Evolutionary conservation across 2,797 vertebrate genomes (phyloP).

Genomic region (Lagodon rhomboides): DNA sequence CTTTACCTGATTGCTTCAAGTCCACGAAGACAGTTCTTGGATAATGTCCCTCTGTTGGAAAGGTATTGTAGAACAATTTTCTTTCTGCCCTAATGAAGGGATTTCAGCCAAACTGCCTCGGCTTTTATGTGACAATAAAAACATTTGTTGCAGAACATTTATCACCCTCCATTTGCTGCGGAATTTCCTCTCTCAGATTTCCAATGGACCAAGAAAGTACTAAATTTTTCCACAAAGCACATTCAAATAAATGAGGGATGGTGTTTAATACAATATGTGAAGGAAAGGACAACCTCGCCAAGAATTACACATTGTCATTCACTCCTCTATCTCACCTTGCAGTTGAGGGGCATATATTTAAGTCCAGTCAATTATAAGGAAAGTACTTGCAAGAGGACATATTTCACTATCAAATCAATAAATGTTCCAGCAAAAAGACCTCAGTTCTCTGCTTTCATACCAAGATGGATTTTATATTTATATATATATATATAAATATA

Average conservation of each 20-base stretch:
- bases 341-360: constrained; percentile 58
- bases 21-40: background rate
- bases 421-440: constrained; percentile 42
- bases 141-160: constrained; percentile 34
- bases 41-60: background rate
- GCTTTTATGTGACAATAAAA: constrained; percentile 43
- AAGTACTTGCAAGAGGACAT: constrained; percentile 51
- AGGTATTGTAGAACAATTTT: constrained; percentile 9
- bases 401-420: constrained; percentile 74
- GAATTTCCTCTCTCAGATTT: background rate
- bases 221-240: background rate
- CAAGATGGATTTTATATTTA: constrained; percentile 6
- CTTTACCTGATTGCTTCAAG: background rate
- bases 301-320: constrained; percentile 56
- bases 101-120: constrained; percentile 12
- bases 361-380: constrained; percentile 62
- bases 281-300: constrained; percentile 9
- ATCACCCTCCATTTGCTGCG: constrained; percentile 28
- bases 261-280: constrained; percentile 36
- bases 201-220: constrained; percentile 21
- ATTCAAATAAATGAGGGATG: constrained; percentile 40
- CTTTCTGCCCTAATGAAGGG: background rate
- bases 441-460: constrained; percentile 34
- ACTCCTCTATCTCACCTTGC: constrained; percentile 64
- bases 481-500: background rate